These are phyloP conservation scores for Drosophila barbarae DNA, from an alignment of 2,888 invertebrate species.

Conservation along the genomic window DNA sequence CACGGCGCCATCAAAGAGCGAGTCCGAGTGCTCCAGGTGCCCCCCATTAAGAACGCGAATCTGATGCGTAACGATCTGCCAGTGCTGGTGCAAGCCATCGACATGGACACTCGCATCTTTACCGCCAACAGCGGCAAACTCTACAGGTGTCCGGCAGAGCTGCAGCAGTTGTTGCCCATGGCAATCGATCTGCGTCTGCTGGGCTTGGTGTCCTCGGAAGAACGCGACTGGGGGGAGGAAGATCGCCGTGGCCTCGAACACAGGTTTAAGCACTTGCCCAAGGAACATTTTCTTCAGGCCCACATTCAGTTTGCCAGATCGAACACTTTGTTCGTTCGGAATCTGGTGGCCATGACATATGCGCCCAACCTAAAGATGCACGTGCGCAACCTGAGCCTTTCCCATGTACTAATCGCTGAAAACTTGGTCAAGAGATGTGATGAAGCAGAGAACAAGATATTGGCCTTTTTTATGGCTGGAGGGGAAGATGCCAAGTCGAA, in stretches of 20 bases:
- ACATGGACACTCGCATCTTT: constrained; percentile 51
- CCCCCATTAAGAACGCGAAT: constrained; percentile 37
- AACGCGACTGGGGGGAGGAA: constrained; percentile 40
- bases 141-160: constrained; percentile 42
- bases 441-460: not conserved
- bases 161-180: constrained; percentile 23
- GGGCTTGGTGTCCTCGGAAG: constrained; percentile 51
- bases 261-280: constrained; percentile 34
- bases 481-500: not conserved
- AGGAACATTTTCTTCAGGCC: constrained; percentile 50
- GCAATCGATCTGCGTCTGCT: constrained; percentile 55
- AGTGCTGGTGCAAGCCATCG: constrained; percentile 56
- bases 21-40: constrained; percentile 51
- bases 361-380: constrained; percentile 31
- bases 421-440: not conserved
- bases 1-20: constrained; percentile 44
- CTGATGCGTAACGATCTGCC: constrained; percentile 27
- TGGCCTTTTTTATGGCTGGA: not conserved
- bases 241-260: constrained; percentile 13
- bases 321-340: constrained; percentile 48
- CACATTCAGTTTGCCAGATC: constrained; percentile 25
- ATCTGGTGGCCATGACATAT: constrained; percentile 42
- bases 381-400: constrained; percentile 3
- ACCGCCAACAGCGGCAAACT: constrained; percentile 37
- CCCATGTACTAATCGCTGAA: not conserved